Evolutionary conservation across 2,113 vertebrate species (phyloP), one percentile per base, ranked within the genome.

Genomic region (Melanerpes aurifrons): DNA sequence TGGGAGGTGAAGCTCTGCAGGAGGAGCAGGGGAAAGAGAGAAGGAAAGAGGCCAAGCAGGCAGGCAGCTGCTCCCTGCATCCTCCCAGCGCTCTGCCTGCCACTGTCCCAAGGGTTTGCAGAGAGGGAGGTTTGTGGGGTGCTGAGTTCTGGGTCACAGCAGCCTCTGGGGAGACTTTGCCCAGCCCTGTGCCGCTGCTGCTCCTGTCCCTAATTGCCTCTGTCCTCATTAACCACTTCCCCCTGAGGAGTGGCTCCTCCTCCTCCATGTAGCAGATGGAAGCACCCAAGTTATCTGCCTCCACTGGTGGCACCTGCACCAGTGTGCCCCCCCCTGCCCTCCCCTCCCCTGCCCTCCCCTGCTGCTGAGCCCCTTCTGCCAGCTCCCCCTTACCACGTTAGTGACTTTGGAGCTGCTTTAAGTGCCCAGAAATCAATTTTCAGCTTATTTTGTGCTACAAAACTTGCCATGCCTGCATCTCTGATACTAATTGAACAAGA

Each of bases 401-500:
- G 96, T 92, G 90, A 86, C 96, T 97, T 95, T 75, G 95, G 97
- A 98, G 97, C 96, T 91, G 90, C 77, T 35, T 92, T 96, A 92
- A 98, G 87, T 96, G 93, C 95, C 97, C 97, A 68, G 96, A 97
- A 98, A 98, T 98, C 98, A 98, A 98, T 98, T 98, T 98, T 98
- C 97, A 97, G 98, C 98, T 97, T 95, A 97, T 97, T 98, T 97
- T 97, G 97, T 97, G 96, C 97, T 95, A 81, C 89, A 62, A 89
- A 97, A 93, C 97, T 97, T 92, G 95, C 97, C 96, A 88, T 96
- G 98, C 97, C 96, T 97, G 97, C 96, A 94, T 98, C 97, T 32
- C 87, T 95, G 96, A 94, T 97, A 94, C 97, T 98, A 98, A 98
- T 98, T 98, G 98, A 98, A 98, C 98, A 98, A 97, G 98, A 98